Evolutionary conservation across 2,797 vertebrate genomes (phyloP).

Genomic region (Carcharodon carcharias): DNA sequence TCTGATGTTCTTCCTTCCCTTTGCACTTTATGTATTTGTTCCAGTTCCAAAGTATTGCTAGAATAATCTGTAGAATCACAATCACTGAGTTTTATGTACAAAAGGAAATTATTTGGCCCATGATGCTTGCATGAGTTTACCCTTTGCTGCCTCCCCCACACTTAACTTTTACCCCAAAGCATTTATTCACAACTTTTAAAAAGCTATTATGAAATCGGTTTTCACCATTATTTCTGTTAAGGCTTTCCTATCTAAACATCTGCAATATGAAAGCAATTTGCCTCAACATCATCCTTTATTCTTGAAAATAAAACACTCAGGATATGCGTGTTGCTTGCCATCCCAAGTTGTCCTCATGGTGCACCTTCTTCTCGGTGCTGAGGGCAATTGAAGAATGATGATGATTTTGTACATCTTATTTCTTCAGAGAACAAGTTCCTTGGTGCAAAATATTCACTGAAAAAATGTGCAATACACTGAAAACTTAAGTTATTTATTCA

Average conservation of each 20-base stretch:
- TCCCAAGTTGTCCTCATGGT: too few species aligned
- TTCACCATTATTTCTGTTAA: not conserved
- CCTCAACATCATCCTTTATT: not conserved
- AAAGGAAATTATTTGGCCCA: not conserved
- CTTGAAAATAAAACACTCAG: too few species aligned
- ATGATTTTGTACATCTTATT: too few species aligned
- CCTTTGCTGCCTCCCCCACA: too few species aligned
- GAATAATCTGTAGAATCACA: not conserved
- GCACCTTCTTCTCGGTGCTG: too few species aligned
- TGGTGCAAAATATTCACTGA: too few species aligned
- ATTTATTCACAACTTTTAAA: not conserved
- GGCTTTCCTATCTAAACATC: not conserved
- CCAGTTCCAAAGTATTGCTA: not conserved
- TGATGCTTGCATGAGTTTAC: not conserved
- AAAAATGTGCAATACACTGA: too few species aligned
- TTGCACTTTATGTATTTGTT: not conserved
- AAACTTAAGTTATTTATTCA: too few species aligned
- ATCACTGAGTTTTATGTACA: not conserved
- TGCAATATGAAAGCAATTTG: not conserved
- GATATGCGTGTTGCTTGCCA: too few species aligned
- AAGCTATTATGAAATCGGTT: not conserved
- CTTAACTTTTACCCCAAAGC: not conserved
- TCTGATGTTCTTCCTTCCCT: too few species aligned
- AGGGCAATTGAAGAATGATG: too few species aligned
- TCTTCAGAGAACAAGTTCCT: too few species aligned